Conservation (phyloP, 2,888 invertebrate species). For the Anoncus sp. region DNA sequence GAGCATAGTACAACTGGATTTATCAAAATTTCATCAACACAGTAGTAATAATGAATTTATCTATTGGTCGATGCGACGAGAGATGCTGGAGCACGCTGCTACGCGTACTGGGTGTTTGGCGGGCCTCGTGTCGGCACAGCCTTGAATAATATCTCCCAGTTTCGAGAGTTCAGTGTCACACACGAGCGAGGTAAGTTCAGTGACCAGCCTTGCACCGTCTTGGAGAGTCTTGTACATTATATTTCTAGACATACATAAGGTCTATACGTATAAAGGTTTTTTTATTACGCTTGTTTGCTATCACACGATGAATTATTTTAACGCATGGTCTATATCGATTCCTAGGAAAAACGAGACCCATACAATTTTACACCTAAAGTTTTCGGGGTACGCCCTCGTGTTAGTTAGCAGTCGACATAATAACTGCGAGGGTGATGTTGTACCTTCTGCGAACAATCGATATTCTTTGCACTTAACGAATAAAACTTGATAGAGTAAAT, state of each 20-base stretch:
- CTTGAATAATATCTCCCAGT: slow-evolving; percentile 54
- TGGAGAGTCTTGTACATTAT: background rate
- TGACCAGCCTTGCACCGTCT: slow-evolving; percentile 20
- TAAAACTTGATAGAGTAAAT: too few species aligned
- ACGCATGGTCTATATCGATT: background rate
- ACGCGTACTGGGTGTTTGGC: slow-evolving; percentile 39
- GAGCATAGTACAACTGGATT: background rate
- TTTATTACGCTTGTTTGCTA: background rate
- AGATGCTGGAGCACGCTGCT: slow-evolving; percentile 19
- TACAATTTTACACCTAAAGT: too few species aligned
- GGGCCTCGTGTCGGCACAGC: slow-evolving; percentile 48
- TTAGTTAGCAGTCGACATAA: too few species aligned
- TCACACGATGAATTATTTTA: slow-evolving; percentile 5
- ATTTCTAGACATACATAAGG: background rate
- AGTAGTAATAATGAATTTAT: slow-evolving; percentile 23
- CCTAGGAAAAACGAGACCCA: too few species aligned
- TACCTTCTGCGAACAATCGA: too few species aligned
- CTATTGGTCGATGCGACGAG: slow-evolving; percentile 21
- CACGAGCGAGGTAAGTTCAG: slow-evolving; percentile 61
- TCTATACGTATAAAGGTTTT: background rate
- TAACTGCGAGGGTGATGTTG: too few species aligned
- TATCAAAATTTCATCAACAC: background rate
- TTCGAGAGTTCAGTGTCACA: slow-evolving; percentile 60
- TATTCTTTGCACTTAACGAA: too few species aligned
- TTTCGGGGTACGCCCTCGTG: too few species aligned